These are phyloP conservation scores for Hydractinia echinata DNA, from an alignment of 30 jellyfish, hydroid and myxozoan genomes.

Conservation along the genomic window DNA sequence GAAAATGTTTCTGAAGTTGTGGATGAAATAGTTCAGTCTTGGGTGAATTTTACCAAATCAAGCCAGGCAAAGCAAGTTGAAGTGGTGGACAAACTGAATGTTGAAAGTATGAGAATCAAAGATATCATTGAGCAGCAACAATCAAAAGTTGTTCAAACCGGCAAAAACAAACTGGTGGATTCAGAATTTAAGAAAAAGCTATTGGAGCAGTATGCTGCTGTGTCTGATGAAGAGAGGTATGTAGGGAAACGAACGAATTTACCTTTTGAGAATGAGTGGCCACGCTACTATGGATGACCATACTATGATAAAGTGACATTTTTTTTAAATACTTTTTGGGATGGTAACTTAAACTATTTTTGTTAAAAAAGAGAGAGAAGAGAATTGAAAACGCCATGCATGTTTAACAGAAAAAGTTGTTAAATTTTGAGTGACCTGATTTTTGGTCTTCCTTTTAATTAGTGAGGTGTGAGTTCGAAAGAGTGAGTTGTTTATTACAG, in stretches of 20 bases:
- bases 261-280: too few relatives aligned
- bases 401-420: too few relatives aligned
- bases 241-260: neutral
- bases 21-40: slow-evolving; percentile 34
- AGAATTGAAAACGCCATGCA: too few relatives aligned
- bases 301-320: neutral
- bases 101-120: neutral
- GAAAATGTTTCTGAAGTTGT: slow-evolving; percentile 29
- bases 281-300: too few relatives aligned
- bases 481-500: too few relatives aligned
- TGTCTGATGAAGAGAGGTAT: slow-evolving; percentile 64
- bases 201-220: slow-evolving; percentile 52
- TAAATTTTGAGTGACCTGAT: too few relatives aligned
- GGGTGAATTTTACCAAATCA: slow-evolving; percentile 8
- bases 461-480: too few relatives aligned
- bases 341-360: too few relatives aligned
- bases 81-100: neutral
- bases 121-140: slow-evolving; percentile 1
- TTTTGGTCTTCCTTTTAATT: too few relatives aligned
- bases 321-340: neutral
- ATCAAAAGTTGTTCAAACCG: neutral
- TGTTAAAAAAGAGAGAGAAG: too few relatives aligned
- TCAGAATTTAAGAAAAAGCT: slow-evolving; percentile 45
- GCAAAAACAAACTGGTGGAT: slow-evolving; percentile 10
- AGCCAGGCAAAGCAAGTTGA: neutral